Percentiles rank a stretch among this genome's conserved stretches.
phyloP scores from a whole-genome alignment of 2,888 invertebrate species.

The Aphodius granarius region DNA sequence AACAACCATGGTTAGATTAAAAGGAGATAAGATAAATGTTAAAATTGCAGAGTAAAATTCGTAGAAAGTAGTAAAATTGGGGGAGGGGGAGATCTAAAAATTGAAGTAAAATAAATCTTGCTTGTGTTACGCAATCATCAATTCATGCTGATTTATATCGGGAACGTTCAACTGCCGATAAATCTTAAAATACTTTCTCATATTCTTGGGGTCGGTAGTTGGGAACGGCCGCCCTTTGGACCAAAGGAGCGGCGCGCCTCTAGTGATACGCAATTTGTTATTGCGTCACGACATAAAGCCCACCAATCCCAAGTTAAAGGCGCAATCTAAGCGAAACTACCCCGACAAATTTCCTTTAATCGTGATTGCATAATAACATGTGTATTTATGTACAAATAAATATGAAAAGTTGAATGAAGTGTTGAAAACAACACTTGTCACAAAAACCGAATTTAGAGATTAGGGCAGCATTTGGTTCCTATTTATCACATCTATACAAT shows the following conservation, averaged over 20 bases:
- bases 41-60: background rate
- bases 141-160: slow-evolving; percentile 38
- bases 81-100: slow-evolving; percentile 4
- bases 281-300: slow-evolving; percentile 33
- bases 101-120: slow-evolving; percentile 33
- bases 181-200: slow-evolving; percentile 42
- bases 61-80: background rate
- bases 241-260: slow-evolving; percentile 35
- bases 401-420: no score
- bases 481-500: no score
- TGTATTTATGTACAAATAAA: no score
- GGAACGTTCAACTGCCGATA: slow-evolving; percentile 36
- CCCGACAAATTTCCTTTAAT: background rate
- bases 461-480: no score
- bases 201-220: slow-evolving; percentile 29
- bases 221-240: background rate
- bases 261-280: slow-evolving; percentile 37
- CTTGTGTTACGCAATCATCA: slow-evolving; percentile 36
- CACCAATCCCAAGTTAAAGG: slow-evolving; percentile 18
- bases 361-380: no score
- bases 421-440: no score
- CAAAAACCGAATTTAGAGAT: no score
- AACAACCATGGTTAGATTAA: no score
- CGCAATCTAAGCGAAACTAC: background rate
- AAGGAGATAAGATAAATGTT: no score